Percentiles rank a stretch among this genome's conserved stretches.
These are phyloP conservation scores for Clavelina lepadiformis DNA, from an alignment of 23 tunicate genomes.

Conservation along the genomic window DNA sequence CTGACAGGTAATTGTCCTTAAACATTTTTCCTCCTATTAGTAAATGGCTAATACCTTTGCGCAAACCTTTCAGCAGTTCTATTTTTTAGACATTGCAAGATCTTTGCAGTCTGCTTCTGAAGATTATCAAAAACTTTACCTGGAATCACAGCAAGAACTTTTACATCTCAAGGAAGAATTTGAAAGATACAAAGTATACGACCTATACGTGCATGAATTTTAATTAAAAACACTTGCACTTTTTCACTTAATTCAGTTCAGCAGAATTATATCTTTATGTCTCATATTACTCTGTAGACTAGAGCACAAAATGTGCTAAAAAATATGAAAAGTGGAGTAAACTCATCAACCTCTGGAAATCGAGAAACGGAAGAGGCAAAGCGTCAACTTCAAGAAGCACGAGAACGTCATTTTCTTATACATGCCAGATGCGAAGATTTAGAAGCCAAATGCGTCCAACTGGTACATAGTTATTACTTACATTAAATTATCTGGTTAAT, in stretches of 20 bases:
- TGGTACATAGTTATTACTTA: too few species aligned
- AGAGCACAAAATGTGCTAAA: constrained; percentile 82
- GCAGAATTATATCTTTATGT: too few species aligned
- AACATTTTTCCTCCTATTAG: not conserved
- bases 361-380: constrained; percentile 49
- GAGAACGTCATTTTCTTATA: constrained; percentile 71
- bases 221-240: too few species aligned
- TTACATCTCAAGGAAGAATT: constrained; percentile 66
- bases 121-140: constrained; percentile 75
- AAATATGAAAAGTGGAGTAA: constrained; percentile 49
- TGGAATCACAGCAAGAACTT: constrained; percentile 65
- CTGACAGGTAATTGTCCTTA: constrained; percentile 31
- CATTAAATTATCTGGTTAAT: too few species aligned
- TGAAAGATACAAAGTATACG: constrained; percentile 80
- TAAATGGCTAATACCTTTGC: not conserved
- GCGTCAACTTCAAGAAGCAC: constrained; percentile 59
- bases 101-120: constrained; percentile 25
- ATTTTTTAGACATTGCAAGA: constrained; percentile 10
- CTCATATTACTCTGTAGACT: constrained; percentile 9
- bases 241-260: too few species aligned
- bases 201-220: too few species aligned
- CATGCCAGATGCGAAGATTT: constrained; percentile 58
- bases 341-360: constrained; percentile 7
- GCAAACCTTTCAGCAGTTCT: too few species aligned
- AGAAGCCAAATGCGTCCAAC: constrained; percentile 34